Base-by-base conservation (phyloP, 1,140 invertebrate species). In the Atta colombica region DNA sequence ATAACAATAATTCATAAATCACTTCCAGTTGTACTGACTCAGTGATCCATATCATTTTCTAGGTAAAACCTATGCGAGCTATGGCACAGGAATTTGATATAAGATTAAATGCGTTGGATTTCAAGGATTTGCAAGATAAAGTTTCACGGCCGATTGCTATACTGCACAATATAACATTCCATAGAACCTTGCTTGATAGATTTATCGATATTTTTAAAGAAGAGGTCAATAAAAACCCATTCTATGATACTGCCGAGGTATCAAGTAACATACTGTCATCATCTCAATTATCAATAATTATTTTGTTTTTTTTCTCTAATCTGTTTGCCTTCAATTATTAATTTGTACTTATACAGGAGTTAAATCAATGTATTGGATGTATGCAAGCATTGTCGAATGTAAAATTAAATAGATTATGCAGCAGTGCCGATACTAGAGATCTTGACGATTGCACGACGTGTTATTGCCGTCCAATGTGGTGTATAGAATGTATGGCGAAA, bases 391-490 rank as follows among this genome's bases (percentile, higher is more conserved):
- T 93, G 55, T 97, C 98, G 0, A 97, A 98, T 94, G 97, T 99
- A 8, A 99, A 98, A 95, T 95, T 99, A 10, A 96, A 97, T 63
- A 97, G 97, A 93, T 96, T 96, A 65, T 99, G 98, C 95, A 96
- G 93, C 85, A 94, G 94, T 89, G 78, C 92, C 77, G 92, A 91
- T 84, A 87, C 86, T 91, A 81, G 91, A 91, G 94, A 85, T 94
- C 94, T 95, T 88, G 94, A 96, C 92, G 92, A 90, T 0, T 97
- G 97, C 91, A 92, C 93, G 12, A 95, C 92, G 66, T 98, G 97
- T 92, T 96, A 96, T 91, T 98, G 98, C 92, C 96, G 97, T 69
- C 98, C 98, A 21, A 97, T 99, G 97, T 99, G 98, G 98, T 99
- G 98, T 95, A 94, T 97, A 10, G 96, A 97, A 87, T 98, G 98